Percentiles rank a stretch among this genome's conserved stretches.
These are phyloP conservation scores for Ia io DNA, from an alignment of 2,113 vertebrate species.

Conservation along the genomic window DNA sequence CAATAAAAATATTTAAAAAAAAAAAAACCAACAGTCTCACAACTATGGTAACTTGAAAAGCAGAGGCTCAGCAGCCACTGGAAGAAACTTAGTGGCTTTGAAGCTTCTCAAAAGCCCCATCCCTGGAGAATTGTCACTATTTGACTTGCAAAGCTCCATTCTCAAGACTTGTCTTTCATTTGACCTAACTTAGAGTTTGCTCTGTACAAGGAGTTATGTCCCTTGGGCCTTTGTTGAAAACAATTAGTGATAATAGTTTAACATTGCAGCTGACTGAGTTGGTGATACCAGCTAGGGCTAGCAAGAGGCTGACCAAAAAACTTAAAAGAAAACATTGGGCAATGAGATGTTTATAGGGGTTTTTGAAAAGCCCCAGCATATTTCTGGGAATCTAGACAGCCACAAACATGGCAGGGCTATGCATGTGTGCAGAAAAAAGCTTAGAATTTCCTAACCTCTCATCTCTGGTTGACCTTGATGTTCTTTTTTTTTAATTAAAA, in stretches of 20 bases:
- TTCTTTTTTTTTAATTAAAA: not conserved
- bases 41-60: not conserved
- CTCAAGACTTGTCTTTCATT: not conserved
- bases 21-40: not conserved
- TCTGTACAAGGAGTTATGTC: not conserved
- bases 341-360: not conserved
- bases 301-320: not conserved
- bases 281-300: not conserved
- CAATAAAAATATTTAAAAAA: too few species aligned
- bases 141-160: not conserved
- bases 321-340: not conserved
- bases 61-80: not conserved
- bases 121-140: not conserved
- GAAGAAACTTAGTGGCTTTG: not conserved
- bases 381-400: not conserved
- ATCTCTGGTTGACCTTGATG: not conserved
- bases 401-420: not conserved
- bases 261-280: not conserved
- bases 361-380: not conserved
- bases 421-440: not conserved
- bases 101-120: not conserved
- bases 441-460: not conserved
- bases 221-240: not conserved
- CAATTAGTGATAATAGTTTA: not conserved
- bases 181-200: not conserved